Evolutionary conservation across 2,113 vertebrate species (phyloP), one percentile per base, ranked within the genome.

Genomic region (Aphyosemion australe): DNA sequence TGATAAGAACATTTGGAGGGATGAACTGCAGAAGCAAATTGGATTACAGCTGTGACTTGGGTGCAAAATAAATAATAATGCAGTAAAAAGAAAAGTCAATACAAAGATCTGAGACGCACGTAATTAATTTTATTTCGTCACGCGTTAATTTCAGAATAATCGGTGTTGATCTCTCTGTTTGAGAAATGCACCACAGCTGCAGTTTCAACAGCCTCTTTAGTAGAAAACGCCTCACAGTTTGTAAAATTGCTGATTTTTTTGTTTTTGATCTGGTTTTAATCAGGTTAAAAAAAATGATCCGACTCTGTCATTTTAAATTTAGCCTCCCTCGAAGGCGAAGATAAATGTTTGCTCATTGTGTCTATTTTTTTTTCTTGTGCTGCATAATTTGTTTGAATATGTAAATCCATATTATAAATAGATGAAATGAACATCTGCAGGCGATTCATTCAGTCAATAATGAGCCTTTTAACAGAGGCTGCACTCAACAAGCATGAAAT

Each of bases 321-420:
- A 66, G 65, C 51, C 66, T 80, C 56, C 65, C 80, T 85, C 56
- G 61, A 74, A 87, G 82, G 63, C 67, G 0, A 87, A 83, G 58
- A 75, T 57, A 84, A 83, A 82, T 81, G 80, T 84, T 86, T 84
- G 58, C 54, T 87, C 21, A 41, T 53, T 61, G 61, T 64, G 32
- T 60, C 68, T 64, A 73, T 63, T 75, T 78, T 26, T n/a, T 26
- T 72, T 60, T 72, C 59, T 70, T 59, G 60, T 74, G 43, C 74
- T 77, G 70, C 57, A 76, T 85, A 88, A 89, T 88, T 77, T 73
- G 66, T 69, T 85, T 84, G 72, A 85, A 79, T 90, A 87, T 90
- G 87, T 80, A 84, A 88, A 91, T 84, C 65, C 52, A 77, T 5
- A 51, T 81, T 78, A 83, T 90, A 81, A 91, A 89, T 83, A 87